Percentiles rank a stretch among this genome's conserved stretches.
These are phyloP conservation scores for Heteronetta atricapilla DNA, from an alignment of 2,113 vertebrate genomes.

Conservation along the genomic window DNA sequence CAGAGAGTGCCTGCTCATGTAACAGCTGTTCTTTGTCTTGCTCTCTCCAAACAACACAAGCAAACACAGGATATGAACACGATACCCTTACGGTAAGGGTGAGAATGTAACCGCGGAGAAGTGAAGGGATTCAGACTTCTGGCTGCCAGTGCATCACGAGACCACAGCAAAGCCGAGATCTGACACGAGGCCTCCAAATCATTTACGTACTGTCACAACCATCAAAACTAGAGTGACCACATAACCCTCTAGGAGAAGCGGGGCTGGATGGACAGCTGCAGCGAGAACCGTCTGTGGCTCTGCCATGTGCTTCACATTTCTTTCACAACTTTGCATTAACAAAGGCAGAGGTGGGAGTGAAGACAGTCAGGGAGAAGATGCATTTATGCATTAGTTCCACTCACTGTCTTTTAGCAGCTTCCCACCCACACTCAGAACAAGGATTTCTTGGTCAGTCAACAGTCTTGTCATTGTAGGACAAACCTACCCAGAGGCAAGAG, in stretches of 20 bases:
- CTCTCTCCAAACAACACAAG: constrained; percentile 50
- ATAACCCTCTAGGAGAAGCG: not conserved
- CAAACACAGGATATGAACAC: constrained; percentile 61
- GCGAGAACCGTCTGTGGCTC: not conserved
- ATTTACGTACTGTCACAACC: not conserved
- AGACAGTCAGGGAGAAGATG: not conserved
- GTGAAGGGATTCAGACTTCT: not conserved
- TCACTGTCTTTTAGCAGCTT: not conserved
- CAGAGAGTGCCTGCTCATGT: not conserved
- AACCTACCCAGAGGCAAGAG: not conserved
- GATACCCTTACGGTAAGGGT: constrained; percentile 4
- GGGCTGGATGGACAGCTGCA: not conserved
- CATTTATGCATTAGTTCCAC: not conserved
- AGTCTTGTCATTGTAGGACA: not conserved
- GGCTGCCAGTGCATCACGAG: not conserved
- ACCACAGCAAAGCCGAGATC: not conserved
- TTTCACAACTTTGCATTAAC: not conserved
- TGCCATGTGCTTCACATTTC: not conserved
- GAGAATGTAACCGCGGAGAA: not conserved
- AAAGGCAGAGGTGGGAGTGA: not conserved
- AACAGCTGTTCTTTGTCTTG: constrained; percentile 59
- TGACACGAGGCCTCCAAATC: not conserved
- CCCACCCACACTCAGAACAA: not conserved
- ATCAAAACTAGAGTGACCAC: not conserved
- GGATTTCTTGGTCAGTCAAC: not conserved